Conservation (phyloP, 1,140 invertebrate species). For the Dreissena polymorpha region DNA sequence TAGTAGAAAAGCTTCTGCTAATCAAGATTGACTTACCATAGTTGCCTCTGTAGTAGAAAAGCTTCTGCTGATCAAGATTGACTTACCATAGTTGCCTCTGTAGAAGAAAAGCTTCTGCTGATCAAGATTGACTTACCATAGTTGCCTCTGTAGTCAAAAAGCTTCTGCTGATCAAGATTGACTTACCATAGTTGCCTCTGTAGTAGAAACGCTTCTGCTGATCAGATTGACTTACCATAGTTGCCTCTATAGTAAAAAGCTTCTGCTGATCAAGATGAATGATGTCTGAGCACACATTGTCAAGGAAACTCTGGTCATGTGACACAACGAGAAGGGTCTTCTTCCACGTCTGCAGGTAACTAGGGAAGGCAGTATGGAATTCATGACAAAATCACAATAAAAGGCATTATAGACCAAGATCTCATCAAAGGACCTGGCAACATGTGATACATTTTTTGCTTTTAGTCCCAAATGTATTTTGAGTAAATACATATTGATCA, state of each 20-base stretch:
- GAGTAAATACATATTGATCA: too few relatives aligned
- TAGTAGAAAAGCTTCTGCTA: too few relatives aligned
- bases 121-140: conserved; percentile 82
- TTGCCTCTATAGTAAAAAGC: too few relatives aligned
- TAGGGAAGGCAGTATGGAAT: conserved; percentile 66
- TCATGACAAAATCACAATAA: too few relatives aligned
- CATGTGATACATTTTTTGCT: too few relatives aligned
- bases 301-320: conserved; percentile 99
- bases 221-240: too few relatives aligned
- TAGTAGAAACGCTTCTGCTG: too few relatives aligned
- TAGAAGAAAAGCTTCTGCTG: conserved; percentile 98
- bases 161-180: too few relatives aligned
- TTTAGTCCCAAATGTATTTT: too few relatives aligned
- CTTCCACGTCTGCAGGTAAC: conserved; percentile 98
- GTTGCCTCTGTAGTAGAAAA: conserved; percentile 99
- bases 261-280: conserved; percentile 98
- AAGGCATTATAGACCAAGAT: too few relatives aligned
- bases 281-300: conserved; percentile 99
- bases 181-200: too few relatives aligned
- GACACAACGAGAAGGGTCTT: conserved; percentile 98
- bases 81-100: conserved; percentile 93
- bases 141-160: conserved; percentile 99
- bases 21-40: conserved; percentile 82
- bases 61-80: conserved; percentile 64
- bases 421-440: too few relatives aligned